phyloP scores from a whole-genome alignment of 2,113 vertebrate species.

The Geothlypis trichas region DNA sequence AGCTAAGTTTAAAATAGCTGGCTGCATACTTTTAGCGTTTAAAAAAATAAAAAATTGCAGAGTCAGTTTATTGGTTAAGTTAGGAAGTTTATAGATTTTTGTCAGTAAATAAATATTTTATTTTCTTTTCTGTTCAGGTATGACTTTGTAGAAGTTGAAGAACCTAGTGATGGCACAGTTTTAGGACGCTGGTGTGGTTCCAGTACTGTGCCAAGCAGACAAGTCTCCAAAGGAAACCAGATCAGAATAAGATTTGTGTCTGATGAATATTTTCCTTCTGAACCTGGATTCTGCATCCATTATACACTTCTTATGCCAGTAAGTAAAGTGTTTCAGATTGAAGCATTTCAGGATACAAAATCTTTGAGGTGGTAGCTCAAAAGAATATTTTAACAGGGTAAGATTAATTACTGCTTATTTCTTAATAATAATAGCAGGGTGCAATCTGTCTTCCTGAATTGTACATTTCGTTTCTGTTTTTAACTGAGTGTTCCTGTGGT shows the following conservation, averaged over 20 bases:
- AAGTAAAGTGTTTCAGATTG: slow-evolving; percentile 56
- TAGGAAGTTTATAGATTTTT: not conserved
- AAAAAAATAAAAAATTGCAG: not conserved
- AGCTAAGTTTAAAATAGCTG: not conserved
- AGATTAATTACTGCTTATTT: slow-evolving; percentile 19
- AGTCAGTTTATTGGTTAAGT: not conserved
- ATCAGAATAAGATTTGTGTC: slow-evolving; percentile 93
- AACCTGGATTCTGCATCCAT: slow-evolving; percentile 94
- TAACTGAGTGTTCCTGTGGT: not conserved
- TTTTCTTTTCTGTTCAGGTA: slow-evolving; percentile 80
- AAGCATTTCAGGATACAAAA: not conserved
- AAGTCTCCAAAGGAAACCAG: slow-evolving; percentile 91
- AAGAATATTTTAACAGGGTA: not conserved
- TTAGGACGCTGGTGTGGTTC: slow-evolving; percentile 98
- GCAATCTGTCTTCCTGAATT: not conserved
- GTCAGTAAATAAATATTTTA: not conserved
- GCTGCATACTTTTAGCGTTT: not conserved
- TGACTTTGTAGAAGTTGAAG: slow-evolving; percentile 96
- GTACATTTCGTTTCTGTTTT: not conserved
- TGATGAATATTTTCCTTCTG: slow-evolving; percentile 94
- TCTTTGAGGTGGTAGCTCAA: slow-evolving; percentile 13
- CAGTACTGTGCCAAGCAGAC: slow-evolving; percentile 77
- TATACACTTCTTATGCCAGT: slow-evolving; percentile 86
- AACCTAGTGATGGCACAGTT: slow-evolving; percentile 84
- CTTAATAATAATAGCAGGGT: not conserved